A percentile compares a stretch with the other conserved stretches of the same genome.
Evolutionary conservation across 2,113 vertebrate species (phyloP).

Genomic region (Mobula birostris): DNA sequence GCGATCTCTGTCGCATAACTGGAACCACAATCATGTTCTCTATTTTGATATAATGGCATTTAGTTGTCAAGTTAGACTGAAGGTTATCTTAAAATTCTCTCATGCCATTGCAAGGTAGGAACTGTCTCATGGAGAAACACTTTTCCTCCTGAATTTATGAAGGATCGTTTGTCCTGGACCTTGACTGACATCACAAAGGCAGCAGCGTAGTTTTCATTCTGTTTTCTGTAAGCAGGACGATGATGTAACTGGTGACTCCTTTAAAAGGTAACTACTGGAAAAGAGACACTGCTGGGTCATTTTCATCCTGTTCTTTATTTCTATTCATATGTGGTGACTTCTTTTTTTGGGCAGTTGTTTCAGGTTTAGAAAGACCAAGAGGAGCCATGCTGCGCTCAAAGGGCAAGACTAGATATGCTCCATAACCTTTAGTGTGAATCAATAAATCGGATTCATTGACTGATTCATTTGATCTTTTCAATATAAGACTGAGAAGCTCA

Average conservation of each 20-base stretch:
- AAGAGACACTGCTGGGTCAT: not conserved
- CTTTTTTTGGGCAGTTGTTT: not conserved
- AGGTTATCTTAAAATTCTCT: not conserved
- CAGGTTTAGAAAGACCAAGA: not conserved
- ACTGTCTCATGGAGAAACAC: not conserved
- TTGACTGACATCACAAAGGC: not conserved
- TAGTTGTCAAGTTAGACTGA: not conserved
- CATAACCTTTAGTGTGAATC: not conserved
- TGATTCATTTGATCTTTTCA: not conserved
- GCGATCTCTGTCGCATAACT: not conserved
- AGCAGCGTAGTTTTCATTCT: constrained; percentile 19
- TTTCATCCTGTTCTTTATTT: not conserved
- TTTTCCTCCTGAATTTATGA: not conserved
- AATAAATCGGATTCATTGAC: not conserved
- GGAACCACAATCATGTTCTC: not conserved
- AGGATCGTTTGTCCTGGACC: not conserved
- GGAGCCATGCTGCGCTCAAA: not conserved
- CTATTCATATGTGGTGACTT: not conserved
- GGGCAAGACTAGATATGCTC: not conserved
- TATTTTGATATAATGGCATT: not conserved
- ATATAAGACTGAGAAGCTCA: not conserved
- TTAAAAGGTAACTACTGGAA: not conserved
- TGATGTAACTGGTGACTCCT: not conserved
- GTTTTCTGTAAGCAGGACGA: not conserved
- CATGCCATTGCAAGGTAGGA: not conserved